Conservation (phyloP, 2,888 invertebrate species). For the Carcina quercana region DNA sequence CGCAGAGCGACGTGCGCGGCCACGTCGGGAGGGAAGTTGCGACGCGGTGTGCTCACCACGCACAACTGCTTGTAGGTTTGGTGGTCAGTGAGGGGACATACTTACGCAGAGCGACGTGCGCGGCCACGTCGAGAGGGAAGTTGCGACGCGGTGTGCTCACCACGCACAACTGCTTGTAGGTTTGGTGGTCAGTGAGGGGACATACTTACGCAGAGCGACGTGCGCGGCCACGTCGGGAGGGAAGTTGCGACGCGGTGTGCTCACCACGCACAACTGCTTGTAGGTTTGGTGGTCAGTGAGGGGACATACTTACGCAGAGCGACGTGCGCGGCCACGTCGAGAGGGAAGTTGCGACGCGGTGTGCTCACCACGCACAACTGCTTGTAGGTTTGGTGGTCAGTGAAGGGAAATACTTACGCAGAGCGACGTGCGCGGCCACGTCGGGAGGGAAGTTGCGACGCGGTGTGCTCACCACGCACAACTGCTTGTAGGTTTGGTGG, state of each 20-base stretch:
- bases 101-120: constrained; percentile 93
- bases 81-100: no score
- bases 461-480: constrained; percentile 87
- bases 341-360: constrained; percentile 88
- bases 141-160: constrained; percentile 86
- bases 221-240: constrained; percentile 93
- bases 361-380: constrained; percentile 85
- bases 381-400: no score
- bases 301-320: constrained; percentile 82
- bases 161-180: constrained; percentile 79
- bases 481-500: no score
- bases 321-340: constrained; percentile 91
- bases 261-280: constrained; percentile 85
- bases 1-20: constrained; percentile 93
- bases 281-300: no score
- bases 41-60: constrained; percentile 84
- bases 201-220: constrained; percentile 88
- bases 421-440: constrained; percentile 90
- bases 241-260: constrained; percentile 87
- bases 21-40: constrained; percentile 91
- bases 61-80: no score
- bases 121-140: constrained; percentile 92
- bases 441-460: constrained; percentile 91
- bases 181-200: no score
- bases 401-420: constrained; percentile 87